Evolutionary conservation across 2,888 invertebrate species (phyloP), one percentile per base, ranked within the genome.

Genomic region (Macrostomum cliftonense): DNA sequence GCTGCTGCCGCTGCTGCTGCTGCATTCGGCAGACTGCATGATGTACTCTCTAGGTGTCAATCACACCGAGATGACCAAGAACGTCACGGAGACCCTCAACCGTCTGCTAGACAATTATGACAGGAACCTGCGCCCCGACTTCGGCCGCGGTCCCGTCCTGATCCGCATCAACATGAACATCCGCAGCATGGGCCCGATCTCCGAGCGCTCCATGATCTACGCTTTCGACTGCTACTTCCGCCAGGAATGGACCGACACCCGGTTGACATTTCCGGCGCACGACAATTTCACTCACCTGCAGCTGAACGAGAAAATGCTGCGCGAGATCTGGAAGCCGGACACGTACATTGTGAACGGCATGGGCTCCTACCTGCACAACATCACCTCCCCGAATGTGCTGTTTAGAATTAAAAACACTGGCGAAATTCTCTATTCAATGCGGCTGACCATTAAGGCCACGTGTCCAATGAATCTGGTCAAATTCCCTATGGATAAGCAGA

Each of bases 341-440:
- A 65, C 65, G 12, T 59, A 62, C 53, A 86, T 91, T 71, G 83
- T 86, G 70, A 91, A 91, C 67, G 89, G 89, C 19, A 86, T 87
- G 65, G 81, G 85, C 58, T 87, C 87, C 12, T 88, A 89, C 63
- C 82, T 91, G 40, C 91, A 91, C 72, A 87, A 85, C 28, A 87
- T 91, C 57, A 89, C 91, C 1, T 85, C 86, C 13, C 88, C 89
- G 0, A 91, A 91, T 70, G 87, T 89, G 71, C 74, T 93, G 57
- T 73, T 93, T 38, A 73, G 91, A 55, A 81, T 91, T 57, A 81
- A 80, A 60, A 82, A 83, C 66, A 82, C 87, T 61, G 89, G 89
- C 1, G 84, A 84, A 59, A 85, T 89, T 60, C 75, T 87, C 45
- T 89, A 87, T 68, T 89, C 88, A 1, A 86, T 87, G 83, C 80